phyloP scores from a whole-genome alignment of 2,797 vertebrate genomes.

The Coluber constrictor region DNA sequence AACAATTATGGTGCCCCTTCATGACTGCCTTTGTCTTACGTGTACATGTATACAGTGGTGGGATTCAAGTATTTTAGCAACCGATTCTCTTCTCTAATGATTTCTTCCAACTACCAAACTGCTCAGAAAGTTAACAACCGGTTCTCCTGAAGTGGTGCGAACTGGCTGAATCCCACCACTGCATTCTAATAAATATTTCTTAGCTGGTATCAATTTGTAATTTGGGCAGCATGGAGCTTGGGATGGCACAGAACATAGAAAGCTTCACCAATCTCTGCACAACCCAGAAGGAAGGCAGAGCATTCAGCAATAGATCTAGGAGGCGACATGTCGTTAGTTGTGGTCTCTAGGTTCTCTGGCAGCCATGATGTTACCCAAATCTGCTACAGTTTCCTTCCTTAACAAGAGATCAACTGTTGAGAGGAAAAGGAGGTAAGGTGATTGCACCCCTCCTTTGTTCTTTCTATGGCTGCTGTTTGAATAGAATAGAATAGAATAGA shows the following conservation, averaged over 20 bases:
- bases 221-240: neutral
- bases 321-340: neutral
- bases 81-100: no score
- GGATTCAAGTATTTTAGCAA: no score
- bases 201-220: neutral
- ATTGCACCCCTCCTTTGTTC: neutral
- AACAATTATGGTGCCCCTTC: neutral
- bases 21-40: neutral
- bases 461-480: neutral
- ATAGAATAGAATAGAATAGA: neutral
- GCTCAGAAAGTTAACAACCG: no score
- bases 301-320: neutral
- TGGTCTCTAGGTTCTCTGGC: neutral
- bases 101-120: no score
- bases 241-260: neutral
- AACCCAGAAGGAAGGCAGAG: neutral
- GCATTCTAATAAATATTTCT: neutral
- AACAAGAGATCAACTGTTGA: neutral
- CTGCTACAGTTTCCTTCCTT: neutral
- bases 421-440: neutral
- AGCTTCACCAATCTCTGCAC: neutral
- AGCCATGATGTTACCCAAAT: neutral
- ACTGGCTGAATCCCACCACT: no score
- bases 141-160: no score
- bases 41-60: neutral